phyloP scores from a whole-genome alignment of 2,888 invertebrate genomes.

The Conops quadrifasciatus region DNA sequence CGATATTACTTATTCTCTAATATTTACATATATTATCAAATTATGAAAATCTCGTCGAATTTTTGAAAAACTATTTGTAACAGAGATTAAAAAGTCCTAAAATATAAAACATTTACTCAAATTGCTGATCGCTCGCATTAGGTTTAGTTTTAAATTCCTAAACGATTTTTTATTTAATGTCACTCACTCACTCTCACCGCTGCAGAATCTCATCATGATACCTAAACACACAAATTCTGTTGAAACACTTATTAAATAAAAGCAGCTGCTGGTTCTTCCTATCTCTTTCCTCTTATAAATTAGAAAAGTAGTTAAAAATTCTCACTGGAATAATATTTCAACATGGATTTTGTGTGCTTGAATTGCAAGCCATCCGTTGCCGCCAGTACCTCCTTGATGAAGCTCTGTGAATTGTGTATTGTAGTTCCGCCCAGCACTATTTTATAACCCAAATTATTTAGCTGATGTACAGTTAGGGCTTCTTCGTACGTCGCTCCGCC shows the following conservation, averaged over 20 bases:
- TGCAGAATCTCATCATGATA: neutral
- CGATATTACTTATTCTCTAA: no score
- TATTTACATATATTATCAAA: no score
- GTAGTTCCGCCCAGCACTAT: slow-evolving; percentile 91
- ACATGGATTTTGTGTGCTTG: slow-evolving; percentile 75
- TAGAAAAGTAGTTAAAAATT: slow-evolving; percentile 53
- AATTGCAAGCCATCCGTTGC: slow-evolving; percentile 75
- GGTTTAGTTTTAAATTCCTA: no score
- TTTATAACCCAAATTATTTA: slow-evolving; percentile 78
- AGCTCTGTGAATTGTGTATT: slow-evolving; percentile 86
- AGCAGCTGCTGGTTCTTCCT: no score
- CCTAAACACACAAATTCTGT: neutral
- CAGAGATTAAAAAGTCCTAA: no score
- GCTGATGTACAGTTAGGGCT: slow-evolving; percentile 81
- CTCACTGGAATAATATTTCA: slow-evolving; percentile 73
- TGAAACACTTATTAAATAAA: neutral
- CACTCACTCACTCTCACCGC: no score
- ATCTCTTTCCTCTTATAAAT: no score
- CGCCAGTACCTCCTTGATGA: slow-evolving; percentile 77
- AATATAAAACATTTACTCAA: no score
- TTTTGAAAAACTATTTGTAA: no score
- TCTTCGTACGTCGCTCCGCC: slow-evolving; percentile 98
- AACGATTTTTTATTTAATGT: no score
- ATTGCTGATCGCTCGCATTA: no score
- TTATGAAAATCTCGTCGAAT: no score